Evolutionary conservation across 2,797 vertebrate genomes (phyloP), one percentile per base, ranked within the genome.

Genomic region (Arrhamphus sclerolepis): DNA sequence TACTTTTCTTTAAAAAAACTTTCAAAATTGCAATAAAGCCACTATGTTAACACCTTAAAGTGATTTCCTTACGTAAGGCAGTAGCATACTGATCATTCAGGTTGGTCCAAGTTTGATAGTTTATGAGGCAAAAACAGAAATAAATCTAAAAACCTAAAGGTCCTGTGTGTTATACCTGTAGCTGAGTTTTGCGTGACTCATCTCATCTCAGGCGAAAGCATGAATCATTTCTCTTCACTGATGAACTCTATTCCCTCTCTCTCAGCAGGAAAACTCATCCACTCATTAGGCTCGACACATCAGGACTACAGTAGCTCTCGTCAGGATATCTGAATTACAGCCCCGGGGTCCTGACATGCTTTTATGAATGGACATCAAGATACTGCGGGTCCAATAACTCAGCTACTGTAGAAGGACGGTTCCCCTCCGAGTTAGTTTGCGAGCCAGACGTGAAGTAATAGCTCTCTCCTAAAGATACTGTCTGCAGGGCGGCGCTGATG

Each of bases 321-420:
- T 42, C 66, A 9, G 58, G 49, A 48, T 1, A 4, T 65, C 58
- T 77, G 59, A 66, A 17, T 72, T 56, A 73, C 53, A 47, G 66
- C 52, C 62, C 64, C 59, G 19, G 48, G 55, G 57, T 58, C 62
- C 68, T 65, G 69, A 84, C 69, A 22, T 26, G 65, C 40, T 78
- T 87, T 87, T 82, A 78, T 88, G 86, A 87, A 90, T 83, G 82
- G 82, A 84, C 76, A 59, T 77, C 54, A 60, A 72, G 70, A 78
- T 56, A 47, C 56, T 9, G 60, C 69, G 64, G 58, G 88, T 87
- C 75, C 77, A 85, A 80, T 87, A 87, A 87, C 71, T 84, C 75
- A 66, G 90, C 88, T 89, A 87, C 86, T 68, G 87, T 75, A 54
- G 71, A 87, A 66, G 68, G 67, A 63, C 43, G 52, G 40, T 4